Conservation (phyloP, 64 coral and sea anemone genomes). For the Stylophora pistillata region DNA sequence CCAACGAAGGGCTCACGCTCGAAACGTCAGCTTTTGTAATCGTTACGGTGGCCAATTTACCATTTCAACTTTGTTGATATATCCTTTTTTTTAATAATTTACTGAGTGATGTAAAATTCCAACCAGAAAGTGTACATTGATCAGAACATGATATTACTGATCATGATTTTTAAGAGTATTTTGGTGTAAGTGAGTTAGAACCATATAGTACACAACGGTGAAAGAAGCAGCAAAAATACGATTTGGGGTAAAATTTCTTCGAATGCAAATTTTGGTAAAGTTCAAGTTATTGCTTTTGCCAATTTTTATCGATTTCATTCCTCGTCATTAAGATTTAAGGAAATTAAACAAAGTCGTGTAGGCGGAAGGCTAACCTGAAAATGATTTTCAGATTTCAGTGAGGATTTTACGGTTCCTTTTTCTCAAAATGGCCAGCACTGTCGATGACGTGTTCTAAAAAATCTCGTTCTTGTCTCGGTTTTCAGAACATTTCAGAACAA, state of each 20-base stretch:
- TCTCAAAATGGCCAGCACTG: neutral
- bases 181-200: neutral
- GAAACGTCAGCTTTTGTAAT: no score
- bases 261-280: neutral
- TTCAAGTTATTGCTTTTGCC: neutral
- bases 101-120: neutral
- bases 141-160: neutral
- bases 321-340: neutral
- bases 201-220: neutral
- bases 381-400: neutral
- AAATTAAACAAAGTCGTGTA: neutral
- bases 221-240: no score
- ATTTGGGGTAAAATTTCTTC: neutral
- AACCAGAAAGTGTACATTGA: neutral
- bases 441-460: no score
- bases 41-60: no score
- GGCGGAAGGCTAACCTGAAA: neutral
- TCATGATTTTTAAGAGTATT: neutral
- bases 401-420: neutral
- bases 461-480: no score
- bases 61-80: no score
- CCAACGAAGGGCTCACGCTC: no score
- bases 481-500: no score
- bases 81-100: no score
- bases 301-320: neutral